A percentile compares a stretch with the other conserved stretches of the same genome.
Evolutionary conservation across 2,797 vertebrate genomes (phyloP).

Genomic region (Eutrigla gurnardus): DNA sequence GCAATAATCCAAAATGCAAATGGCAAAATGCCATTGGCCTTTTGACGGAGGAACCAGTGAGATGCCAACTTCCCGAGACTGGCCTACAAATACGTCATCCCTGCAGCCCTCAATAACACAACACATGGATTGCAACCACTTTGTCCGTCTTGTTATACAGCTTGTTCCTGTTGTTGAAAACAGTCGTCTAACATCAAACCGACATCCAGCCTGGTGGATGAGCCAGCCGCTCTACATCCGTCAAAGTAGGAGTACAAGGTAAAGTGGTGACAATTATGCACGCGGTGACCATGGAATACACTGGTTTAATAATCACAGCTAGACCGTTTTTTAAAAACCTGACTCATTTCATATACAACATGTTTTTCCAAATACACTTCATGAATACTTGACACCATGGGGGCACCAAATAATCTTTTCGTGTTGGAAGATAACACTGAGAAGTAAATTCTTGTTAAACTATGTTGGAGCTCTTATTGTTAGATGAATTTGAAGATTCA

Average conservation of each 20-base stretch:
- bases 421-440: background rate
- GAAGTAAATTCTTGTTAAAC: background rate
- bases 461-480: background rate
- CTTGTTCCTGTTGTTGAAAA: conserved; percentile 7
- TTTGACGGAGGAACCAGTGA: background rate
- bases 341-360: conserved; percentile 24
- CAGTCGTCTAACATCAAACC: conserved; percentile 11
- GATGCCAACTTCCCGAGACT: background rate
- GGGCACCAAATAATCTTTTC: conserved; percentile 14
- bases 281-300: conserved; percentile 40
- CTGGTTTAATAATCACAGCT: conserved; percentile 20
- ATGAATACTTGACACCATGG: conserved; percentile 13
- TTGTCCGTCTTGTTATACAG: background rate
- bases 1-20: background rate
- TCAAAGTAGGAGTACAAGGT: conserved; percentile 32
- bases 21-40: background rate
- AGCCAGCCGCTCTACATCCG: conserved; percentile 32
- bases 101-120: background rate
- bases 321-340: background rate
- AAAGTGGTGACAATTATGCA: conserved; percentile 51
- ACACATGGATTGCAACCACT: background rate
- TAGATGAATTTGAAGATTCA: background rate
- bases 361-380: conserved; percentile 26
- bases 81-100: background rate
- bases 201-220: background rate